Percentiles rank a stretch among this genome's conserved stretches.
Evolutionary conservation across 2,113 vertebrate species (phyloP).

Genomic region (Upupa epops): DNA sequence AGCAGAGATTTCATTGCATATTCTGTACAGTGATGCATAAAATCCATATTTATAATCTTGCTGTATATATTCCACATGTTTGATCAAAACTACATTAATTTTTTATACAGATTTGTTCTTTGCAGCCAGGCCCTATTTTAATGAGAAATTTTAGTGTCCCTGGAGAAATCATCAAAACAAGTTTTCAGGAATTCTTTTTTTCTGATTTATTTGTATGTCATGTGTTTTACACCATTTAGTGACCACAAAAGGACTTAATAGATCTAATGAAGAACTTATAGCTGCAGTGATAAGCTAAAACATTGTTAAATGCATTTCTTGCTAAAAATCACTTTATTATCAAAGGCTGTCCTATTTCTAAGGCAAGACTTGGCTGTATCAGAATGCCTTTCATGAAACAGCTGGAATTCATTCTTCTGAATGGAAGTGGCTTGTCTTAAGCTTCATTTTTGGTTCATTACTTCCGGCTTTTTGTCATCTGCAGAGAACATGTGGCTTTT

Average conservation of each 20-base stretch:
- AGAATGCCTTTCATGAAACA: neutral
- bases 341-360: neutral
- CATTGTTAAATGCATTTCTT: neutral
- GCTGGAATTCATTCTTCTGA: neutral
- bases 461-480: neutral
- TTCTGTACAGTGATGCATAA: neutral
- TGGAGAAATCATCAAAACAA: neutral
- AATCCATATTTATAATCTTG: constrained; percentile 16
- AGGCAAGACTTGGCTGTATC: neutral
- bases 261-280: neutral
- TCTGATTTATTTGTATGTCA: neutral
- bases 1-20: neutral
- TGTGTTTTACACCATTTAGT: neutral
- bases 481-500: neutral
- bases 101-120: constrained; percentile 22
- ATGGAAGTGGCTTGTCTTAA: neutral
- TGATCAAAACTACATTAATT: constrained; percentile 7
- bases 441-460: neutral
- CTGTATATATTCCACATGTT: neutral
- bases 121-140: neutral
- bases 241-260: neutral
- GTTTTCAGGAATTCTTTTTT: neutral
- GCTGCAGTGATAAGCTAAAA: neutral
- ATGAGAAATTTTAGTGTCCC: constrained; percentile 1
- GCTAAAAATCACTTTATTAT: neutral